phyloP scores from a whole-genome alignment of 2,888 invertebrate species.

The Xestia c-nigrum region DNA sequence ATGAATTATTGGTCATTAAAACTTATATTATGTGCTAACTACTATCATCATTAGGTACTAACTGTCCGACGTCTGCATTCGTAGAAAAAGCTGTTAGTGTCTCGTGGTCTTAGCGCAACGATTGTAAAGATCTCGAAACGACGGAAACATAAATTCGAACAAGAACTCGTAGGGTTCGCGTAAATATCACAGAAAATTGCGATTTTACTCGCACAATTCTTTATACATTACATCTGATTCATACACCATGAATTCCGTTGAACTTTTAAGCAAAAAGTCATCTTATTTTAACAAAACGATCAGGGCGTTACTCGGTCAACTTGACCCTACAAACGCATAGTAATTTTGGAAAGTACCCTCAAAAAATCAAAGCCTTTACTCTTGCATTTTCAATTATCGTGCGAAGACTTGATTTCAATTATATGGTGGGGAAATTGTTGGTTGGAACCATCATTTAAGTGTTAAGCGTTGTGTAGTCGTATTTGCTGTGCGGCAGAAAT shows the following conservation, averaged over 20 bases:
- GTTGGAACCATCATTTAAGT: constrained; percentile 74
- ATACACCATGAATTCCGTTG: constrained; percentile 51
- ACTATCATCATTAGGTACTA: constrained; percentile 58
- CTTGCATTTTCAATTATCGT: constrained; percentile 76
- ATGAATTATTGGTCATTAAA: constrained; percentile 61
- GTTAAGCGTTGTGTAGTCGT: constrained; percentile 65
- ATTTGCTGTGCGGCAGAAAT: constrained; percentile 72
- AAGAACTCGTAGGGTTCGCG: constrained; percentile 28
- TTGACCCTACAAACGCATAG: constrained; percentile 70
- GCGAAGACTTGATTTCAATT: constrained; percentile 78
- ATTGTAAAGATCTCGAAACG: constrained; percentile 35
- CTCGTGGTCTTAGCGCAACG: constrained; percentile 18
- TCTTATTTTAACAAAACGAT: constrained; percentile 52
- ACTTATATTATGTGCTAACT: constrained; percentile 61
- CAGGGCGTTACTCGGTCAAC: constrained; percentile 63
- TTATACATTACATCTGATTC: constrained; percentile 54
- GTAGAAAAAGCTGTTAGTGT: constrained; percentile 53
- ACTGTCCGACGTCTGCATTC: constrained; percentile 51
- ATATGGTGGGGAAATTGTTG: constrained; percentile 76
- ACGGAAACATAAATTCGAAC: constrained; percentile 47
- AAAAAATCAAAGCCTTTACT: constrained; percentile 66
- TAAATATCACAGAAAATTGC: constrained; percentile 42
- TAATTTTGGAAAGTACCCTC: constrained; percentile 76
- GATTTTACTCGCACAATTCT: constrained; percentile 34
- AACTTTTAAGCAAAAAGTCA: constrained; percentile 64